Base-by-base conservation (phyloP, 2,113 vertebrate species). In the Peromyscus californicus region DNA sequence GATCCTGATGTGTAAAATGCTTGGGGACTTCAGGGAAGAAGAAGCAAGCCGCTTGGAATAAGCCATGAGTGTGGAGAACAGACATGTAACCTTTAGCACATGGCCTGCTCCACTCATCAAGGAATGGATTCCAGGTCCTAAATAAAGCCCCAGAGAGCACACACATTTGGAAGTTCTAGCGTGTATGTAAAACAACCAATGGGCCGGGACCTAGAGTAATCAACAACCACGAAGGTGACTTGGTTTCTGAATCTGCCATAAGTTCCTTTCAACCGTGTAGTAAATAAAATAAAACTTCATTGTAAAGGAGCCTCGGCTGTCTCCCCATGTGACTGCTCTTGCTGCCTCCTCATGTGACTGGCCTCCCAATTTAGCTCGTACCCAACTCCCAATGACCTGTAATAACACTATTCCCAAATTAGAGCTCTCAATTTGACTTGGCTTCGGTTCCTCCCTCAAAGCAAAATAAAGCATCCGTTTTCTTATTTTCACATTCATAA, bases 361-460 rank as follows among this genome's bases (percentile, higher is more conserved):
- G 95, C 97, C 97, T 98, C 98, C 98, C 98, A 98, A 98, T 98
- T 98, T 98, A 99, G 98, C 98, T 97, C 86, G 98, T 98, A 99
- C 99, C 98, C 97, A 98, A 98, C 98, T 98, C 98, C 98, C 98
- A 98, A 95, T 98, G 99, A 99, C 98, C 99, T 99, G 98, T 98
- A 99, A 98, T 99, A 99, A 99, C 99, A 99, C 98, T 88, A 61
- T 98, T 99, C 98, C 99, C 98, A 99, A 99, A 99, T 99, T 99
- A 99, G 99, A 99, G 98, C 97, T 98, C 98, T 98, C 98, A 94
- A 97, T 99, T 99, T 99, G 98, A 98, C 98, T 99, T 99, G 99
- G 99, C 99, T 97, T 96, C 0, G 0, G 31, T 98, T 98, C 98
- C 86, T 95, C 98, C 98, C 98, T 97, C 98, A 89, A 98, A 98